phyloP scores from a whole-genome alignment of 2,113 vertebrate genomes.

The Tachuris rubrigastra region DNA sequence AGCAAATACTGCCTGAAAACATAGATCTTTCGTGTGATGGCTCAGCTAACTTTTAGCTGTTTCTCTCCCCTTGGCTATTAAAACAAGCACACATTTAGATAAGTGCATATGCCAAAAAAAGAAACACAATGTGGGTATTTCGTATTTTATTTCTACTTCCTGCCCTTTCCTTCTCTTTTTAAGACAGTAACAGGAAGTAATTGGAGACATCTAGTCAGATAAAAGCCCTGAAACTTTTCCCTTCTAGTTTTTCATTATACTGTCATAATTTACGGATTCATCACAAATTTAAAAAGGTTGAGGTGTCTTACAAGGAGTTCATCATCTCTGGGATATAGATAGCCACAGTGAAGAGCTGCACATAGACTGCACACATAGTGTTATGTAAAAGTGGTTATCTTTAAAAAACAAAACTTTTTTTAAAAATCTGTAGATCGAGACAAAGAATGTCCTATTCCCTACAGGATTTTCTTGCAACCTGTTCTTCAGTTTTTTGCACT shows the following conservation, averaged over 20 bases:
- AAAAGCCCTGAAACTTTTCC: neutral
- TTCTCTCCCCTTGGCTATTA: constrained; percentile 24
- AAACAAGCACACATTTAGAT: neutral
- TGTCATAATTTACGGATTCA: constrained; percentile 13
- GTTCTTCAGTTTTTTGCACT: constrained; percentile 43
- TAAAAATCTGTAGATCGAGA: constrained; percentile 39
- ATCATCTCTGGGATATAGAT: constrained; percentile 6
- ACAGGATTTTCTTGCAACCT: constrained; percentile 51
- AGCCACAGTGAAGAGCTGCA: constrained; percentile 57
- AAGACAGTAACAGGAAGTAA: neutral
- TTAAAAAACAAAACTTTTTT: constrained; percentile 10
- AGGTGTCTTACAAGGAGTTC: neutral
- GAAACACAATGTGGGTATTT: neutral
- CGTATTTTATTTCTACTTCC: neutral
- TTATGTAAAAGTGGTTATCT: constrained; percentile 46
- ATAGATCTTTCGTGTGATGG: neutral
- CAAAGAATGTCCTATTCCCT: constrained; percentile 4
- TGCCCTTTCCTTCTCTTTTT: neutral
- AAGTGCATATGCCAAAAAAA: constrained; percentile 49
- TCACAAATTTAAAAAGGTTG: constrained; percentile 22
- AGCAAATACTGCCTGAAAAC: constrained; percentile 33
- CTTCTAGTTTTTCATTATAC: neutral
- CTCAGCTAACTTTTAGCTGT: neutral
- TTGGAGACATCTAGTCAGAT: neutral
- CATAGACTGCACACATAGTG: constrained; percentile 30